Evolutionary conservation across 2,113 vertebrate genomes (phyloP).

Genomic region (Physeter macrocephalus): DNA sequence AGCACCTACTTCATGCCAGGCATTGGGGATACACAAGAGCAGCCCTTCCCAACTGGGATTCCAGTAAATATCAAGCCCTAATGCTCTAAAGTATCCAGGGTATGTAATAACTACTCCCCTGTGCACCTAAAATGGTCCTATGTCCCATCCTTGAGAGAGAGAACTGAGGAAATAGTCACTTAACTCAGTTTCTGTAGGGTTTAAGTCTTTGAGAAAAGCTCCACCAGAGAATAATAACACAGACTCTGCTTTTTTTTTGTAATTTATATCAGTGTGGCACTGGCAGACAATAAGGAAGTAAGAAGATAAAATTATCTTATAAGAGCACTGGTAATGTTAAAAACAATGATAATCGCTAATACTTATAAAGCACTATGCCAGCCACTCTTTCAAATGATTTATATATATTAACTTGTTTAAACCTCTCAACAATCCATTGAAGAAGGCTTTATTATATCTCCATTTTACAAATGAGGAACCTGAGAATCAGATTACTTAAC

Average conservation of each 20-base stretch:
- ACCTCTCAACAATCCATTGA: neutral
- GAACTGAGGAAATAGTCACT: conserved; percentile 14
- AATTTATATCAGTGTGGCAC: neutral
- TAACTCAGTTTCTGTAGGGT: neutral
- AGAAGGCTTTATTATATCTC: neutral
- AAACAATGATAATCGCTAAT: neutral
- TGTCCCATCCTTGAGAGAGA: neutral
- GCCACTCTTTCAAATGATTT: neutral
- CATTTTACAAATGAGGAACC: neutral
- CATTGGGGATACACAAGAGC: neutral
- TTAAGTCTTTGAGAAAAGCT: neutral
- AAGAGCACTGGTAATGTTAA: neutral
- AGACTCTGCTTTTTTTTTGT: neutral
- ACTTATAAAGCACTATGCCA: neutral
- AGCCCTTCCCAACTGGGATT: neutral
- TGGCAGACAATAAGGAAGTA: neutral
- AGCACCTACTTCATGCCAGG: neutral
- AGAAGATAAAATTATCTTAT: neutral
- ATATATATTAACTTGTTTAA: conserved; percentile 6
- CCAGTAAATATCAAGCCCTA: neutral
- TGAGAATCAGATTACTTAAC: neutral
- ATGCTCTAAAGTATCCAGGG: neutral
- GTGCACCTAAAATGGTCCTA: neutral
- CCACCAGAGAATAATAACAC: neutral
- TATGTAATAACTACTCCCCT: neutral